Conservation (phyloP, 2,888 invertebrate genomes). For the Tipula vernalis region DNA sequence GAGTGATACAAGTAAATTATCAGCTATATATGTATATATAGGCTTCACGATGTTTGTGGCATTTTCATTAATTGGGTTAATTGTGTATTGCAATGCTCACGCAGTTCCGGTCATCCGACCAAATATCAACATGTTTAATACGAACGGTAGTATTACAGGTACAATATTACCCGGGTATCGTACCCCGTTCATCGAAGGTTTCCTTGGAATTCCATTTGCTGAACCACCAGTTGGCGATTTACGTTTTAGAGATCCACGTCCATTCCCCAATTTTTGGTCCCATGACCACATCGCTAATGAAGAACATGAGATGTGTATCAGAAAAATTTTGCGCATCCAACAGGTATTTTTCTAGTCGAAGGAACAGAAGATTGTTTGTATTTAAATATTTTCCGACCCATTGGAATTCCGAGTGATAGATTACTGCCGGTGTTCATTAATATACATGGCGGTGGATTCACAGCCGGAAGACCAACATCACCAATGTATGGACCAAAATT, state of each 20-base stretch:
- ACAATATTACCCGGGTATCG: constrained; percentile 23
- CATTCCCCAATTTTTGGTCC: neutral
- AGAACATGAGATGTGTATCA: constrained; percentile 30
- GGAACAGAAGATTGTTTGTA: neutral
- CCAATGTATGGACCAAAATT: constrained; percentile 32
- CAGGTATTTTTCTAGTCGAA: neutral
- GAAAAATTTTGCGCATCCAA: constrained; percentile 27
- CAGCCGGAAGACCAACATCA: neutral
- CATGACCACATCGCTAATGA: neutral
- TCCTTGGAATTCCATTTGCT: constrained; percentile 31
- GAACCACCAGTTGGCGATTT: constrained; percentile 27
- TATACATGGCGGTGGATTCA: neutral
- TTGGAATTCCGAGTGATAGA: constrained; percentile 17
- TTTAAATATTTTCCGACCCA: neutral
- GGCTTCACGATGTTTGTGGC: neutral
- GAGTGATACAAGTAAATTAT: too few relatives aligned
- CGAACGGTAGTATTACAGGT: constrained; percentile 25
- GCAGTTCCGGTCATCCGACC: neutral
- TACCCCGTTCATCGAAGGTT: constrained; percentile 25
- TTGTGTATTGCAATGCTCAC: neutral
- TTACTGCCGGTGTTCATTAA: constrained; percentile 21
- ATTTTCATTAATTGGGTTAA: neutral
- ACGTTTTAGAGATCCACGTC: constrained; percentile 22
- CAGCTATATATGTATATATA: too few relatives aligned
- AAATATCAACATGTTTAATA: neutral